phyloP scores from a whole-genome alignment of 1,140 invertebrate genomes.

The Zophobas morio region DNA sequence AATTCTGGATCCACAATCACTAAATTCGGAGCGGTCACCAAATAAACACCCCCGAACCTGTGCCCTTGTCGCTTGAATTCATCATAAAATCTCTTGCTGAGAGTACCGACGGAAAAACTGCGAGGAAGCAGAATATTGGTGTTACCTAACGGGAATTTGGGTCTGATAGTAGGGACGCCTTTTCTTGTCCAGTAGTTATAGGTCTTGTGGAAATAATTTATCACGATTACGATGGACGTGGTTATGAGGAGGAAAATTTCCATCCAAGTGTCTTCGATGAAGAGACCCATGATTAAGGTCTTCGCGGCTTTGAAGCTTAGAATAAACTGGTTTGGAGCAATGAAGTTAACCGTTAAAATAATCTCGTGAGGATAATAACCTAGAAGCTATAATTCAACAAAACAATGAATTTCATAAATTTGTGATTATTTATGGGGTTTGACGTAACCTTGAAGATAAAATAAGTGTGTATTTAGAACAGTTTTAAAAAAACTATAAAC shows the following conservation, averaged over 20 bases:
- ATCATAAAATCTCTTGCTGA: conserved; percentile 49
- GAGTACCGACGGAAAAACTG: conserved; percentile 23
- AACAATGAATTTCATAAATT: too few relatives aligned
- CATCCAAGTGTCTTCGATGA: not conserved
- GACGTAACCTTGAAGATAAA: too few relatives aligned
- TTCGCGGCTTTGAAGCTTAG: too few relatives aligned
- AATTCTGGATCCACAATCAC: conserved; percentile 69
- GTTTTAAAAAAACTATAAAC: too few relatives aligned
- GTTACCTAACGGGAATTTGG: conserved; percentile 52
- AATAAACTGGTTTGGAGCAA: too few relatives aligned
- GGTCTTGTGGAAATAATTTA: conserved; percentile 45
- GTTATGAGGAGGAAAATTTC: not conserved
- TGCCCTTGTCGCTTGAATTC: conserved; percentile 60
- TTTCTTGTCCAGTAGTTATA: conserved; percentile 52
- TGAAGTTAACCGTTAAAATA: too few relatives aligned
- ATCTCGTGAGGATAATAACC: too few relatives aligned
- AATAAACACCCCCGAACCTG: conserved; percentile 55
- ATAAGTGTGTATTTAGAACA: too few relatives aligned
- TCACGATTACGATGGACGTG: not conserved
- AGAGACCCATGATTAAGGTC: not conserved
- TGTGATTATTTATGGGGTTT: too few relatives aligned
- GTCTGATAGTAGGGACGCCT: conserved; percentile 50
- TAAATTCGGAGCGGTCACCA: conserved; percentile 49
- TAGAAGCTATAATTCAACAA: too few relatives aligned
- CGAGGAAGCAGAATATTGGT: conserved; percentile 18